Conservation (phyloP, 2,113 vertebrate genomes). For the Axis porcinus region DNA sequence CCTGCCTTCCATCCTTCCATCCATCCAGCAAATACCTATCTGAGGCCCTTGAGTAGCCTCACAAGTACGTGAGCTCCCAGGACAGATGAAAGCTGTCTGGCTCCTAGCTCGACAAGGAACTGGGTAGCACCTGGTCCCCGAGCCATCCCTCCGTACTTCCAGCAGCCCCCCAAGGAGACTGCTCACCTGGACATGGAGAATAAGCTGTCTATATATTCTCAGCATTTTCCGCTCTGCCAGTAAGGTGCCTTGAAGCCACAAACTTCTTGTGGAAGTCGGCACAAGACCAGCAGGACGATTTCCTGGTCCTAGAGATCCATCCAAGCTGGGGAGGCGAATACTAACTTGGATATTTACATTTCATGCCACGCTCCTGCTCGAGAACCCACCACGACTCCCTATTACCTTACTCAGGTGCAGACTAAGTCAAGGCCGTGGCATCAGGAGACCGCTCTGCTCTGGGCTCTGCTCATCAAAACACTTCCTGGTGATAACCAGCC, state of each 20-base stretch:
- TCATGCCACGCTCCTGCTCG: background rate
- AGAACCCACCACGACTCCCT: background rate
- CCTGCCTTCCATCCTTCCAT: background rate
- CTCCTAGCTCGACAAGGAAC: background rate
- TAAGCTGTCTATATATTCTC: background rate
- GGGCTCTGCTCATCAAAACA: background rate
- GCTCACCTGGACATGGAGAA: background rate
- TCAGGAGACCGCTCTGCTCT: no score
- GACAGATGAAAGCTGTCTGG: fast-evolving
- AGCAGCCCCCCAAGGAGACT: no score
- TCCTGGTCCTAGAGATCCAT: background rate
- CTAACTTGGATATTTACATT: background rate
- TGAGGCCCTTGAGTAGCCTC: background rate
- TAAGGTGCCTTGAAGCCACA: background rate
- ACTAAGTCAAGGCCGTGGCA: background rate
- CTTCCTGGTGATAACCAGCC: background rate
- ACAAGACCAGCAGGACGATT: background rate
- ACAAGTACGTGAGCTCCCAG: background rate
- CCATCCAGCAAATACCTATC: background rate
- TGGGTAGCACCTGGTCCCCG: background rate
- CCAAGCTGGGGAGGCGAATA: background rate
- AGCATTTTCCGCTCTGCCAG: background rate
- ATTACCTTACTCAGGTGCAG: fast-evolving
- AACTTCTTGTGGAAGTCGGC: background rate
- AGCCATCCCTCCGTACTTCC: background rate